Evolutionary conservation across 2,888 invertebrate species (phyloP), one percentile per base, ranked within the genome.

Genomic region (Dorcus parallelipipedus): DNA sequence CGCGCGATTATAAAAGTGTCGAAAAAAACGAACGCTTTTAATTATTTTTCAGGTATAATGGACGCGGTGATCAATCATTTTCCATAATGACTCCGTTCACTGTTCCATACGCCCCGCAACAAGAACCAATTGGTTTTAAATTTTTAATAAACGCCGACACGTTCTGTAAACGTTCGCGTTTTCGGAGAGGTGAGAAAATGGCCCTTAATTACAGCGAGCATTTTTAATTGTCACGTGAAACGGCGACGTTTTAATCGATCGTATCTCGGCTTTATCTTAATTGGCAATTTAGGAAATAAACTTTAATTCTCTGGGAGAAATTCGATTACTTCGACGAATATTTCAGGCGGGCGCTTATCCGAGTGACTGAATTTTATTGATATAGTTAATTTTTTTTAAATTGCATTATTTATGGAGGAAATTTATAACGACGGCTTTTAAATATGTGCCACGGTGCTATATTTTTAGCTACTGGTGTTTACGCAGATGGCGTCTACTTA

Each of bases 11-110:
- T 55, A 58, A 49, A 56, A 69, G 69, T 71, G 70, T 63, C 57
- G 49, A 60, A 50, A 50, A 43, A 42, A 39, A 38, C 10, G 40
- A 45, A 8, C 9, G 10, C 45, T 61, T 64, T 68, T 70, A 70
- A 75, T 75, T 74, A 73, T 71, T 72, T 73, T 69, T 67, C 61
- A 63, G 64, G 63, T 64, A 54, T 68, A 72, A 71, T 71, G 68
- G 59, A 59, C 58, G 23, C 48, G 61, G 60, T 60, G 60, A 71
- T 71, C 65, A 69, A 70, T 71, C 70, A 71, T 65, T 56, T 33
- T 60, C 53, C 63, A 60, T 71, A 71, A 72, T 72, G 69, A 66
- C 60, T 62, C 53, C 54, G 61, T 63, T 45, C 45, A 10, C 38
- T 38, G 17, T 58, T 54, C 23, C 38, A 43, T 43, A 39, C 38